A percentile compares a stretch with the other conserved stretches of the same genome.
These are phyloP conservation scores for Pollachius pollachius DNA, from an alignment of 2,113 vertebrate genomes.

Conservation along the genomic window DNA sequence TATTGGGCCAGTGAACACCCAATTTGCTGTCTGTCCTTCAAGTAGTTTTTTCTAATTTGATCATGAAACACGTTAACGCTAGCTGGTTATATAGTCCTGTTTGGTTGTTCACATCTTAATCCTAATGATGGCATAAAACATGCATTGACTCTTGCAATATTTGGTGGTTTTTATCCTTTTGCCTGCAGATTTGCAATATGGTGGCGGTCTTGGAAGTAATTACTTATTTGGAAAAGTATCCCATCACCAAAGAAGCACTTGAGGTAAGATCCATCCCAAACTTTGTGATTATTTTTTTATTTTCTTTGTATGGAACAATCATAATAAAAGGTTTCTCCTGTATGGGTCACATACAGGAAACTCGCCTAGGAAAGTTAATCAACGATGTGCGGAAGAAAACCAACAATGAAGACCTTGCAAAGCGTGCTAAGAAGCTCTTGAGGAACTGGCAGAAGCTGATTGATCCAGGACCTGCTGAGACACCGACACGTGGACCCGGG, in stretches of 20 bases:
- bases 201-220: conserved; percentile 97
- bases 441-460: conserved; percentile 97
- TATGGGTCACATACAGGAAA: conserved; percentile 78
- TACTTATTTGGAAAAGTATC: conserved; percentile 94
- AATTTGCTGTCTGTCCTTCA: too few species aligned
- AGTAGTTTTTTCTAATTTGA: too few species aligned
- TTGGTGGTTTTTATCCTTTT: background rate
- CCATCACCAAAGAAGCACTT: conserved; percentile 99
- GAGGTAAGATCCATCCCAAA: conserved; percentile 76
- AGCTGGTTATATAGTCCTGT: background rate
- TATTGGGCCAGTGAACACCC: too few species aligned
- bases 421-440: conserved; percentile 95
- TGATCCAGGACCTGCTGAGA: conserved; percentile 83
- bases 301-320: background rate
- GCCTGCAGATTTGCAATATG: conserved; percentile 94
- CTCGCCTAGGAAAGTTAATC: conserved; percentile 95
- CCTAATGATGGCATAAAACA: background rate
- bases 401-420: conserved; percentile 95
- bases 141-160: background rate
- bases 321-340: conserved; percentile 9
- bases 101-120: too few species aligned
- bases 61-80: too few species aligned
- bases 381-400: conserved; percentile 98
- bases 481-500: conserved; percentile 61
- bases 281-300: background rate